These are phyloP conservation scores for Geotrupes spiniger DNA, from an alignment of 2,888 invertebrate genomes.

Conservation along the genomic window DNA sequence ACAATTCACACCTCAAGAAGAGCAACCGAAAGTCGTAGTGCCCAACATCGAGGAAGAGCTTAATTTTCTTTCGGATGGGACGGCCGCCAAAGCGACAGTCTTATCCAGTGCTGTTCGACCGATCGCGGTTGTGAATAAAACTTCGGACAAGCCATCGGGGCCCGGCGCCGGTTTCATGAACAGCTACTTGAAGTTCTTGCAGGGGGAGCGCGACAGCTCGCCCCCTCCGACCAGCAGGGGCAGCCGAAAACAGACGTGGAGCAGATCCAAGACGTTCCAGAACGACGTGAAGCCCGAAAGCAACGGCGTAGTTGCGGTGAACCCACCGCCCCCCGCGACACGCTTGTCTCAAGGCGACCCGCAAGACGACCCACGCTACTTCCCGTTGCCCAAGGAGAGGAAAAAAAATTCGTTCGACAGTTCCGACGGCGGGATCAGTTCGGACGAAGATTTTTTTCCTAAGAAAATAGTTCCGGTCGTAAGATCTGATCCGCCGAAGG, in stretches of 20 bases:
- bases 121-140: slow-evolving; percentile 24
- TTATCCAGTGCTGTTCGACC: slow-evolving; percentile 20
- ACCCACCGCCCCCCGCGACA: slow-evolving; percentile 44
- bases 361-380: slow-evolving; percentile 70
- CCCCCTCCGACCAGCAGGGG: slow-evolving; percentile 71
- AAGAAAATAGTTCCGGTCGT: slow-evolving; percentile 47
- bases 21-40: slow-evolving; percentile 80
- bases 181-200: slow-evolving; percentile 80
- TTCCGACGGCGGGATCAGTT: slow-evolving; percentile 64
- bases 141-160: slow-evolving; percentile 15
- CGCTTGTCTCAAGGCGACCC: slow-evolving; percentile 51
- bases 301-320: slow-evolving; percentile 30
- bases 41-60: slow-evolving; percentile 88
- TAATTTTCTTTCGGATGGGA: slow-evolving; percentile 66
- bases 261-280: slow-evolving; percentile 50
- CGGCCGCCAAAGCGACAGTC: slow-evolving; percentile 22
- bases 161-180: slow-evolving; percentile 78
- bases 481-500: slow-evolving; percentile 29
- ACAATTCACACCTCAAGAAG: slow-evolving; percentile 47
- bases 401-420: slow-evolving; percentile 66
- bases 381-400: slow-evolving; percentile 69
- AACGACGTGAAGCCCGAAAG: slow-evolving; percentile 50
- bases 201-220: slow-evolving; percentile 77
- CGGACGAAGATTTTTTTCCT: slow-evolving; percentile 56
- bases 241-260: slow-evolving; percentile 66